phyloP scores from a whole-genome alignment of 92 coral and sea anemone species.

The Scolanthus callimorphus region DNA sequence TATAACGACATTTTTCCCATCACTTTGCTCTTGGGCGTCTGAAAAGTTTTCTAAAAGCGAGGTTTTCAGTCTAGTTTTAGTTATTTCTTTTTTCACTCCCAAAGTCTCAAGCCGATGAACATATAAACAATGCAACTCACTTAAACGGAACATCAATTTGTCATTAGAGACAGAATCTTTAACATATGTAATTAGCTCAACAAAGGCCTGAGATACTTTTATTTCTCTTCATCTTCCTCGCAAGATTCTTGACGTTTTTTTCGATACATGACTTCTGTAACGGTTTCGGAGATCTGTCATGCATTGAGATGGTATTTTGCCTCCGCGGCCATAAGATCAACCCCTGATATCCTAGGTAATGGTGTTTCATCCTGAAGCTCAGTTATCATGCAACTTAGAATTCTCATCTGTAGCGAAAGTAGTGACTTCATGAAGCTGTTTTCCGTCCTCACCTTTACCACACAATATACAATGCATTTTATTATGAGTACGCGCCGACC shows the following conservation, averaged over 20 bases:
- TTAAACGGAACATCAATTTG: conserved; percentile 26
- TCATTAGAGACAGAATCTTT: conserved; percentile 28
- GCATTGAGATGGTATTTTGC: conserved; percentile 60
- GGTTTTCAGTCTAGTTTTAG: conserved; percentile 10
- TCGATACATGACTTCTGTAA: conserved; percentile 36
- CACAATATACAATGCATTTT: conserved; percentile 43
- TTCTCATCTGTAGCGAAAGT: conserved; percentile 50
- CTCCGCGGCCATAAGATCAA: conserved; percentile 70
- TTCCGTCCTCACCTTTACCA: conserved; percentile 26
- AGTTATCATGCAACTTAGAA: conserved; percentile 47
- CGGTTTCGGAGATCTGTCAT: conserved; percentile 61
- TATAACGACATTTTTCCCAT: conserved; percentile 40
- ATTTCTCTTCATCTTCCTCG: conserved; percentile 40
- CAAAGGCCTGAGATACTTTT: conserved; percentile 53
- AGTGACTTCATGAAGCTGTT: conserved; percentile 46
- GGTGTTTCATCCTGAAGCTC: conserved; percentile 49
- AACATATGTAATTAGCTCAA: conserved; percentile 52
- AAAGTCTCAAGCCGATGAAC: background rate
- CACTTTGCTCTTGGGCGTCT: conserved; percentile 59
- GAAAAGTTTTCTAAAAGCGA: conserved; percentile 40
- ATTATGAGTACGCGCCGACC: conserved; percentile 18
- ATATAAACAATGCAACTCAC: conserved; percentile 44
- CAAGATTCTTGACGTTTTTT: conserved; percentile 33
- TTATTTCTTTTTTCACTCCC: conserved; percentile 3
- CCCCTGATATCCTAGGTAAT: conserved; percentile 48